These are phyloP conservation scores for Apodemus agrarius DNA, from an alignment of 2,797 vertebrate species.

Conservation along the genomic window DNA sequence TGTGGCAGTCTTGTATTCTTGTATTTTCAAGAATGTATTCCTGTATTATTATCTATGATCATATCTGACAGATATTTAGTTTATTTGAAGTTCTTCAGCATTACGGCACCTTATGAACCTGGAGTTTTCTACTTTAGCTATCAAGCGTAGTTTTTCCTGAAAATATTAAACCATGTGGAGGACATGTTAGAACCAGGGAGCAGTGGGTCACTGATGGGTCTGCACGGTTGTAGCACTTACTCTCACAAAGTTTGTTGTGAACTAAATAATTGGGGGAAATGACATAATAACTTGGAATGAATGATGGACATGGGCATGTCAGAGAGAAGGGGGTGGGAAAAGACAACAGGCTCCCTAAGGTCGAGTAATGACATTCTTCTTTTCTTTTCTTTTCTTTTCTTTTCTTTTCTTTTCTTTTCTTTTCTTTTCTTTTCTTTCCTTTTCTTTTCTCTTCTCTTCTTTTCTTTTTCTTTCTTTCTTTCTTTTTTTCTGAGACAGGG, in stretches of 20 bases:
- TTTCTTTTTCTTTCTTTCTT: too few species aligned
- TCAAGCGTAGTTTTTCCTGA: neutral
- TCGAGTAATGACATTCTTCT: neutral
- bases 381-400: too few species aligned
- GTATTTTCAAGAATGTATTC: neutral
- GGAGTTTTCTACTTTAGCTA: neutral
- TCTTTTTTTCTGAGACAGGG: too few species aligned
- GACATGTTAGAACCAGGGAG: neutral
- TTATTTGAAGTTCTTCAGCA: neutral
- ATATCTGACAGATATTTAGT: neutral
- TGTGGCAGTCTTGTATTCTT: slow-evolving; percentile 22
- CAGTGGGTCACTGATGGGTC: neutral
- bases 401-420: too few species aligned
- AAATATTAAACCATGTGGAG: neutral
- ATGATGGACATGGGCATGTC: neutral
- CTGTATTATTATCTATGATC: neutral
- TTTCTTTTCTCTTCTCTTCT: too few species aligned
- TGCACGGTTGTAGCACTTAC: neutral
- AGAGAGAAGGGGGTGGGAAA: neutral
- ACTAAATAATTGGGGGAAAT: neutral
- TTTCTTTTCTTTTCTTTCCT: too few species aligned
- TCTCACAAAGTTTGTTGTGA: slow-evolving; percentile 13
- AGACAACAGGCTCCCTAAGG: neutral
- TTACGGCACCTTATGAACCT: neutral
- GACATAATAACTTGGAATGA: neutral